phyloP scores from a whole-genome alignment of 2,113 vertebrate genomes.

The Myotis lucifugus region DNA sequence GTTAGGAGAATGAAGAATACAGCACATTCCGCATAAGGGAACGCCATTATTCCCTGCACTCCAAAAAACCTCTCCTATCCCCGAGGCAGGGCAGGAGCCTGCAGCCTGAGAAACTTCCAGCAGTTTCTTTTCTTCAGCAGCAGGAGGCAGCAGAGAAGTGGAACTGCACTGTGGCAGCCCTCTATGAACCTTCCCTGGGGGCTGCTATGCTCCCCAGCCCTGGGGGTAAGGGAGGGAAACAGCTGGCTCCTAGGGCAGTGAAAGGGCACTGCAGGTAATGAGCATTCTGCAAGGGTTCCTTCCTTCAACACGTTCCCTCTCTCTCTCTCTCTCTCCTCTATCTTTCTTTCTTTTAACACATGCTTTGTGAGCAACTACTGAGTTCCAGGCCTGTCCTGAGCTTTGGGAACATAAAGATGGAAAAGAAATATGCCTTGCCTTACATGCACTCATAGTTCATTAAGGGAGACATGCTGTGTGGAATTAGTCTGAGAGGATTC shows the following conservation, averaged over 20 bases:
- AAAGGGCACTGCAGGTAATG: no score
- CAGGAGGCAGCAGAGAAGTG: constrained; percentile 36
- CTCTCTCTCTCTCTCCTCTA: no score
- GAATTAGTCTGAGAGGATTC: not conserved
- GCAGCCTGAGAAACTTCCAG: not conserved
- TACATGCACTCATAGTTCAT: not conserved
- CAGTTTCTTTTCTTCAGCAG: not conserved
- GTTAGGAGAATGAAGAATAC: not conserved
- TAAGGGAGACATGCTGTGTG: not conserved
- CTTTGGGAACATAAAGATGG: not conserved
- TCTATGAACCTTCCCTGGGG: not conserved
- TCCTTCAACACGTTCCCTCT: not conserved
- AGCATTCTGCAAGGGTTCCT: not conserved
- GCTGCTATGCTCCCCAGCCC: not conserved
- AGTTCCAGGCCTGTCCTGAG: not conserved
- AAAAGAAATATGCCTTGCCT: not conserved
- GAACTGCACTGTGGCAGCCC: rapidly evolving
- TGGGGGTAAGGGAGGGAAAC: not conserved
- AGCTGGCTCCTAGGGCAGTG: not conserved
- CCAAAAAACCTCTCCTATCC: not conserved
- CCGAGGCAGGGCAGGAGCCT: not conserved
- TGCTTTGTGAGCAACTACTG: not conserved
- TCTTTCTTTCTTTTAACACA: not conserved
- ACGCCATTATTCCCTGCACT: not conserved
- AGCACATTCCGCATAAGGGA: not conserved